Evolutionary conservation across 2,113 vertebrate genomes (phyloP).

Genomic region (Megaceryle torquata): DNA sequence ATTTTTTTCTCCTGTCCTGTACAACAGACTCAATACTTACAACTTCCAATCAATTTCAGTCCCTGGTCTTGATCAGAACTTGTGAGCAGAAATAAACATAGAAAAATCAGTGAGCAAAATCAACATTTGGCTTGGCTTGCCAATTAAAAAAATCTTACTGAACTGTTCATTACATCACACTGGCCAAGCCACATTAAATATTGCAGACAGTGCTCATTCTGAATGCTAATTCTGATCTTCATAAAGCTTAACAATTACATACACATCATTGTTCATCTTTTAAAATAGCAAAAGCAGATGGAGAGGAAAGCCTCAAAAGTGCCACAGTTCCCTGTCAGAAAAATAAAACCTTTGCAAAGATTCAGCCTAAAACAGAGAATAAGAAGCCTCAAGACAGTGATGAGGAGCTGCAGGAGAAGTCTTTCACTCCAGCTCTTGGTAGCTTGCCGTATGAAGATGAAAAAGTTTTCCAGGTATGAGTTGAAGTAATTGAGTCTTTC

Average conservation of each 20-base stretch:
- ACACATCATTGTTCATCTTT: background rate
- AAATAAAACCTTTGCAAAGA: background rate
- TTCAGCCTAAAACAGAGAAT: background rate
- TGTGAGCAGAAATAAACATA: background rate
- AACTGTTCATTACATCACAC: background rate
- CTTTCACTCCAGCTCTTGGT: background rate
- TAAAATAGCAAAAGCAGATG: background rate
- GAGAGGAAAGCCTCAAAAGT: background rate
- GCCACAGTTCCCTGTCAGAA: background rate
- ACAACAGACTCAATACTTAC: background rate
- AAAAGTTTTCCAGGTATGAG: slow-evolving; percentile 69
- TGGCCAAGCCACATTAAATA: background rate
- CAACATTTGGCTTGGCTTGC: background rate
- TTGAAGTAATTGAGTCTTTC: background rate
- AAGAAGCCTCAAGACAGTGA: background rate
- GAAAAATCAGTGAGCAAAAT: background rate
- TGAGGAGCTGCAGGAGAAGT: background rate
- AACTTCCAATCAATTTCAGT: background rate
- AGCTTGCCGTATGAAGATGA: slow-evolving; percentile 61
- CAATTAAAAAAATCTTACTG: background rate
- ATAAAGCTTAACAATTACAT: background rate
- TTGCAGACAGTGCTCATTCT: background rate
- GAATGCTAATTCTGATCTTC: background rate
- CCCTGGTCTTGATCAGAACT: background rate
- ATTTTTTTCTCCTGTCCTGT: background rate